Evolutionary conservation across 2,888 invertebrate genomes (phyloP).

Genomic region (Ophion costatus): DNA sequence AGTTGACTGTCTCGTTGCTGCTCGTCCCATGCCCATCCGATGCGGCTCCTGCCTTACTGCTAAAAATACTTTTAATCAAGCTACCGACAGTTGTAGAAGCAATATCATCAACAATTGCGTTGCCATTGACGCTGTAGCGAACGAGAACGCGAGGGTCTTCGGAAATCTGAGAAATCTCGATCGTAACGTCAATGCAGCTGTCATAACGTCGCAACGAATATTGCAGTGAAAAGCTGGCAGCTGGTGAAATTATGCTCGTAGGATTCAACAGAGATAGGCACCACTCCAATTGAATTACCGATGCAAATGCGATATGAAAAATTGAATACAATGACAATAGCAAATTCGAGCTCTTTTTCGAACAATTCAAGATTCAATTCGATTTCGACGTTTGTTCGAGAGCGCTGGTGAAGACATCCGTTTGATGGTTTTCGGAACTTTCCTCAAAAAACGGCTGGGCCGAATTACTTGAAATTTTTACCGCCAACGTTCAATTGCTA

Average conservation of each 20-base stretch:
- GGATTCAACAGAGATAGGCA: slow-evolving; percentile 20
- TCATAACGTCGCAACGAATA: slow-evolving; percentile 63
- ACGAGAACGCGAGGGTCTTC: slow-evolving; percentile 72
- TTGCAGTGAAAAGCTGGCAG: slow-evolving; percentile 50
- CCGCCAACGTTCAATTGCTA: not conserved
- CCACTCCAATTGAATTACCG: not conserved
- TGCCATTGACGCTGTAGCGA: slow-evolving; percentile 72
- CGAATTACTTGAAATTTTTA: not conserved
- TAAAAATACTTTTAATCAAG: slow-evolving; percentile 78
- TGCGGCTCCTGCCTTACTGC: slow-evolving; percentile 81
- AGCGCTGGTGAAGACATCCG: not conserved
- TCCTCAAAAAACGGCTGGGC: not conserved
- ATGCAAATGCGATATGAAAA: not conserved
- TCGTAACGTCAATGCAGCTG: slow-evolving; percentile 56
- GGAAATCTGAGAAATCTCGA: slow-evolving; percentile 71
- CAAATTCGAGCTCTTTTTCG: not conserved
- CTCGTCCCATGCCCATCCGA: slow-evolving; percentile 81
- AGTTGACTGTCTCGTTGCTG: slow-evolving; percentile 82
- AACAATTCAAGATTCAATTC: not conserved
- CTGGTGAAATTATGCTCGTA: slow-evolving; percentile 19
- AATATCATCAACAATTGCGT: slow-evolving; percentile 72
- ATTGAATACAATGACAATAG: not conserved
- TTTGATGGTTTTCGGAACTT: not conserved
- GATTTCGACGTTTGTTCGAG: not conserved
- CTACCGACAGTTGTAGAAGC: slow-evolving; percentile 76